Evolutionary conservation across 2,888 invertebrate genomes (phyloP).

Genomic region (Nipponacmea schrenckii): DNA sequence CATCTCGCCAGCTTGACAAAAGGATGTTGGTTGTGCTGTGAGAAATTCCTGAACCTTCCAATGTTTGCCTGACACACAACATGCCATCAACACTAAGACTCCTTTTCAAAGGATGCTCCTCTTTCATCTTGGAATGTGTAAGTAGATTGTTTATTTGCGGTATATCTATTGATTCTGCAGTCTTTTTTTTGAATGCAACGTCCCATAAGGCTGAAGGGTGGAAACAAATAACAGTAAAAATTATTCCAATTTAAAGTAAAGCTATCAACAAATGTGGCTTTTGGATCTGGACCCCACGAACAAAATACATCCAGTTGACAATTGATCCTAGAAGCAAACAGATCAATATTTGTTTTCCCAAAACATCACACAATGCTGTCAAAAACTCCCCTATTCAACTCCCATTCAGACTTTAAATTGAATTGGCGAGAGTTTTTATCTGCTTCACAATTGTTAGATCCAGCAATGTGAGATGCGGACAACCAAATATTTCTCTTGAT

Average conservation of each 20-base stretch:
- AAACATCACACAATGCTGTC: constrained; percentile 9
- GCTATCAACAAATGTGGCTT: constrained; percentile 16
- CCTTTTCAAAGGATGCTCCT: background rate
- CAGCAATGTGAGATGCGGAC: constrained; percentile 25
- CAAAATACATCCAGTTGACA: constrained; percentile 15
- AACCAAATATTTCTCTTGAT: constrained; percentile 26
- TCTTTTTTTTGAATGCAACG: constrained; percentile 23
- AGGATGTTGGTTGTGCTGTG: constrained; percentile 8
- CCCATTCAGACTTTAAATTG: constrained; percentile 28
- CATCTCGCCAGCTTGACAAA: constrained; percentile 24
- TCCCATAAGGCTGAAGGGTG: constrained; percentile 27
- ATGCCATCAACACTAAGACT: background rate
- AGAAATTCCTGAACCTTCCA: constrained; percentile 20
- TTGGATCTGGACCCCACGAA: constrained; percentile 25
- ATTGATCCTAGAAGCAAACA: constrained; percentile 29
- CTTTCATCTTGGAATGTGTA: constrained; percentile 11
- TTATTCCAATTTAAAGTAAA: constrained; percentile 23
- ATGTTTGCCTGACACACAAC: constrained; percentile 16
- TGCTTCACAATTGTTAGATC: constrained; percentile 21
- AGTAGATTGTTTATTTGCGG: constrained; percentile 18
- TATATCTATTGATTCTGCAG: constrained; percentile 11
- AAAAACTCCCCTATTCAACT: constrained; percentile 13
- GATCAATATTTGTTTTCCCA: constrained; percentile 15
- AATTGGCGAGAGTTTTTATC: constrained; percentile 21
- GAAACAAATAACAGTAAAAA: constrained; percentile 18